Percentiles rank a stretch among this genome's conserved stretches.
Evolutionary conservation across 1,140 invertebrate genomes (phyloP).

Genomic region (Ladona fulva): DNA sequence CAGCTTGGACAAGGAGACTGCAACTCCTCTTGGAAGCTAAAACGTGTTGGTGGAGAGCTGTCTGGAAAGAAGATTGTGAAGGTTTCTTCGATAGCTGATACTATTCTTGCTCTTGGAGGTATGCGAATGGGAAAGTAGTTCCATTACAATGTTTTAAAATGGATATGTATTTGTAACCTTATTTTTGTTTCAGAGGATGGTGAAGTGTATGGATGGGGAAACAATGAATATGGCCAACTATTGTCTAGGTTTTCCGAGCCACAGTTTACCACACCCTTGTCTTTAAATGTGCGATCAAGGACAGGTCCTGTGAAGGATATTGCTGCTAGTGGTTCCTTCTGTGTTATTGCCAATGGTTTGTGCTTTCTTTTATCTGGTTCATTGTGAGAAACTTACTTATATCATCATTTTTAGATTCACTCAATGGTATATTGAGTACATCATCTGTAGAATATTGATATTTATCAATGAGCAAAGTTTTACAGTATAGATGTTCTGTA

Average conservation of each 20-base stretch:
- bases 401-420: too few species aligned
- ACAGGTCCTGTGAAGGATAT: constrained; percentile 72
- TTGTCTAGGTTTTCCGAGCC: constrained; percentile 31
- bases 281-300: constrained; percentile 48
- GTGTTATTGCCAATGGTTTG: constrained; percentile 71
- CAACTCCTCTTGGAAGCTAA: constrained; percentile 39
- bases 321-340: constrained; percentile 78
- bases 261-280: constrained; percentile 59
- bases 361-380: constrained; percentile 1
- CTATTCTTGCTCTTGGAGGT: constrained; percentile 83
- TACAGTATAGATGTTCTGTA: too few species aligned
- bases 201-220: constrained; percentile 95
- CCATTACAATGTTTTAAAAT: neutral
- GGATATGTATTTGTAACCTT: neutral
- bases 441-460: too few species aligned
- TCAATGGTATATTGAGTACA: too few species aligned
- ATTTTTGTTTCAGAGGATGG: constrained; percentile 61
- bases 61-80: constrained; percentile 72
- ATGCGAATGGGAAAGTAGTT: constrained; percentile 25
- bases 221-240: constrained; percentile 88
- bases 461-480: too few species aligned
- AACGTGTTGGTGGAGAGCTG: constrained; percentile 68
- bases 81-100: constrained; percentile 71
- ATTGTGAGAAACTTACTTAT: too few species aligned
- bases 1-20: constrained; percentile 80